A percentile compares a stretch with the other conserved stretches of the same genome.
These are phyloP conservation scores for Caenorhabditis zanzibari DNA, from an alignment of 2,888 invertebrate species.

Conservation along the genomic window DNA sequence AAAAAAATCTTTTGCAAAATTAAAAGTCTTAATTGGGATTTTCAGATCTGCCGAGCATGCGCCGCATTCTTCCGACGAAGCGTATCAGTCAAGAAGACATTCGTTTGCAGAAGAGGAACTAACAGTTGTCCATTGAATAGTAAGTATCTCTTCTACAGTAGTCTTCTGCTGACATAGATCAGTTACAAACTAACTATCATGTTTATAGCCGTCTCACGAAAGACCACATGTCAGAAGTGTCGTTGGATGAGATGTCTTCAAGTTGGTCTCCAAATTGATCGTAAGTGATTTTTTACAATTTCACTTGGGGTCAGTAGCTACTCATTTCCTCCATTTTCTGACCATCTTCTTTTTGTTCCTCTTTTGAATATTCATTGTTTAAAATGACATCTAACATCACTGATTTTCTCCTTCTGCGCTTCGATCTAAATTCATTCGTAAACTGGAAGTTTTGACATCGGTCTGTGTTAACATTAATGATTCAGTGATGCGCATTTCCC, in stretches of 20 bases:
- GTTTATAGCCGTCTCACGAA: slow-evolving; percentile 62
- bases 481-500: slow-evolving; percentile 1
- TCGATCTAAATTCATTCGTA: slow-evolving; percentile 32
- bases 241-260: slow-evolving; percentile 63
- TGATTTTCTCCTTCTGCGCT: slow-evolving; percentile 3
- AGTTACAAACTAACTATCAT: slow-evolving; percentile 28
- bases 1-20: neutral
- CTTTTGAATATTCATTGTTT: slow-evolving; percentile 38
- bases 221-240: slow-evolving; percentile 66
- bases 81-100: slow-evolving; percentile 58
- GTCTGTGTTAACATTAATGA: slow-evolving; percentile 10
- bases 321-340: neutral
- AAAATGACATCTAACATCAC: slow-evolving; percentile 52
- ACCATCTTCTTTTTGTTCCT: neutral
- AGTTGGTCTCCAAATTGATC: slow-evolving; percentile 60
- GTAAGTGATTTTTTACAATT: slow-evolving; percentile 43
- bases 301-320: no score
- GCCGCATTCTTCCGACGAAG: slow-evolving; percentile 66
- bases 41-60: slow-evolving; percentile 68
- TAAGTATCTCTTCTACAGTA: slow-evolving; percentile 33
- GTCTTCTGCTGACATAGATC: slow-evolving; percentile 15
- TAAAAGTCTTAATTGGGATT: neutral
- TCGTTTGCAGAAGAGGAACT: slow-evolving; percentile 63
- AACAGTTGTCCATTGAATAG: slow-evolving; percentile 63
- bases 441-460: slow-evolving; percentile 42